Conservation (phyloP, 2,888 invertebrate species). For the Torymus tubicola region DNA sequence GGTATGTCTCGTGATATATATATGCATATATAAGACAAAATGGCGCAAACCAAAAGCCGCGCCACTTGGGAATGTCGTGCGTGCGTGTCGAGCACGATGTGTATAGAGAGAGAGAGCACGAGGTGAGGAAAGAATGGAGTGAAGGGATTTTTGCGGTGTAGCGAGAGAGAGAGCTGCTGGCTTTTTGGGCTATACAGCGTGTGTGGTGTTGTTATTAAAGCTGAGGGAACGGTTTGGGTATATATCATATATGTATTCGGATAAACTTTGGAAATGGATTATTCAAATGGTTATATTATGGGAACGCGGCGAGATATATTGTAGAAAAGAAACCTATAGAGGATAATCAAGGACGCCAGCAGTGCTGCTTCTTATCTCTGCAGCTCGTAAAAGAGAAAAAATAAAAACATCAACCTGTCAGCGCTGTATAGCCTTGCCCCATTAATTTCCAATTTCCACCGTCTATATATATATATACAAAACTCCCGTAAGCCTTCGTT, state of each 20-base stretch:
- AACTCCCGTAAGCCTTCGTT: no score
- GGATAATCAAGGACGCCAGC: no score
- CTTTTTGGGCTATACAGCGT: neutral
- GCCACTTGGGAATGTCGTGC: neutral
- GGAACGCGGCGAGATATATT: no score
- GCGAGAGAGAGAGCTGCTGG: neutral
- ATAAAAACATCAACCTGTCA: constrained; percentile 16
- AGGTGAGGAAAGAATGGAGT: neutral
- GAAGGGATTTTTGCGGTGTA: constrained; percentile 1
- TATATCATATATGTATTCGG: no score
- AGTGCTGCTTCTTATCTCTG: no score
- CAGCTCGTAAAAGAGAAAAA: neutral
- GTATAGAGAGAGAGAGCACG: neutral
- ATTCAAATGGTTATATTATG: no score
- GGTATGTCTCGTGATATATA: neutral
- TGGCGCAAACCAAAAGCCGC: constrained; percentile 35
- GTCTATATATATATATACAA: no score
- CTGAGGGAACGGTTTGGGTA: no score
- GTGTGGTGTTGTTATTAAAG: no score
- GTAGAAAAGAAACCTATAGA: no score
- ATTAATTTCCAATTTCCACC: neutral
- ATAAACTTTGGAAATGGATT: no score
- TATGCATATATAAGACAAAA: constrained; percentile 35
- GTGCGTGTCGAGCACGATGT: neutral
- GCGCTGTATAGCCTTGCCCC: neutral